A percentile compares a stretch with the other conserved stretches of the same genome.
Evolutionary conservation across 1,140 invertebrate species (phyloP).

Genomic region (Reticulitermes speratus): DNA sequence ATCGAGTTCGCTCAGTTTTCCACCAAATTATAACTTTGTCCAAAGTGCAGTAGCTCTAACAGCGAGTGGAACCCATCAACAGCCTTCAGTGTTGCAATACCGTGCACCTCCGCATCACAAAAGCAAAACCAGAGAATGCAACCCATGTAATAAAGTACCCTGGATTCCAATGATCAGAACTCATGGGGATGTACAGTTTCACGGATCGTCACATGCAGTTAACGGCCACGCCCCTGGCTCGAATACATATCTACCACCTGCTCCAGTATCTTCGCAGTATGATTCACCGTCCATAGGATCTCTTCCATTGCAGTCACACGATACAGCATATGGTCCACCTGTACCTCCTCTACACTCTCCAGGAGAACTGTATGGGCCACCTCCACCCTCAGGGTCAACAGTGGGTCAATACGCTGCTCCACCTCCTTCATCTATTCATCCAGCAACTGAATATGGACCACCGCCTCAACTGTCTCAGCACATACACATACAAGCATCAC

Average conservation of each 20-base stretch:
- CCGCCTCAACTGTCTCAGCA: neutral
- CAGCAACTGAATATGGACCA: neutral
- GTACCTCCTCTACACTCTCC: neutral
- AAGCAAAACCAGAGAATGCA: constrained; percentile 54
- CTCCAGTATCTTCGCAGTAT: neutral
- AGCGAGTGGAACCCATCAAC: neutral
- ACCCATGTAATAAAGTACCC: constrained; percentile 71
- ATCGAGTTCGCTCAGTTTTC: neutral
- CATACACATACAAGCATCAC: neutral
- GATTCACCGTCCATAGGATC: neutral
- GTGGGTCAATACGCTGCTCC: neutral
- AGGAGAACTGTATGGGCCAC: neutral
- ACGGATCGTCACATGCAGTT: neutral
- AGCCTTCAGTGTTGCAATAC: neutral
- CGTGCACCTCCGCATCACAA: neutral
- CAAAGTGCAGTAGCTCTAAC: neutral
- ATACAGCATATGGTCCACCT: neutral
- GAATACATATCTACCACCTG: neutral
- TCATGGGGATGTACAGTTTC: neutral
- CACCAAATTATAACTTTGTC: neutral
- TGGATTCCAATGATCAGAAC: constrained; percentile 65
- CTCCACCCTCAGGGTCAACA: neutral
- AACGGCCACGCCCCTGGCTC: neutral
- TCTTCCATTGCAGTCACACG: neutral
- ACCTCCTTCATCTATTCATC: too few relatives aligned